Evolutionary conservation across 2,113 vertebrate species (phyloP), one percentile per base, ranked within the genome.

Genomic region (Rhabdornis inornatus): DNA sequence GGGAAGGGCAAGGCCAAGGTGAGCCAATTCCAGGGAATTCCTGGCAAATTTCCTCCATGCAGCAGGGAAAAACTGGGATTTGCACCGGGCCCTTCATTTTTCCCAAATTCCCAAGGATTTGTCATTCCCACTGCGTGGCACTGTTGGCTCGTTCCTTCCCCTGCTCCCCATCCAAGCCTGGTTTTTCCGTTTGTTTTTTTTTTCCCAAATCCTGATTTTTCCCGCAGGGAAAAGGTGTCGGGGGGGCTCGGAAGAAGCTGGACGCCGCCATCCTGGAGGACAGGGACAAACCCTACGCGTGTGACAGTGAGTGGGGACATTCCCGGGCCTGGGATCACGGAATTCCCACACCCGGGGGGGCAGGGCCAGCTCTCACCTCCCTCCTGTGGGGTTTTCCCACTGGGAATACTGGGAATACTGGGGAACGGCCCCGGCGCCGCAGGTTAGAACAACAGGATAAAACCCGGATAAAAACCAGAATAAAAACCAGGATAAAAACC

Each of bases 1-100:
- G 99, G 99, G 90, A 99, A 99, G 95, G 99, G 99, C 31, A 99
- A 99, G 49, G 99, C 99, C 61, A 99, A 99, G 99, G 99, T 99
- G 97, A 96, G 52, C 1, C 1, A 0, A 20, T 52, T 13, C 68
- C 66, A 0, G 22, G 2, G 2, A 10, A 42, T 55, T 15, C 50
- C 37, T 1, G 35, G 39, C 39, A 12, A 40, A 42, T 42, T 42
- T 42, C 42, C 42, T 42, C 6, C 42, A 42, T 16, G 13, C 42
- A 42, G 42, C 16, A 16, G 17, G 42, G 42, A 42, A 42, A 42
- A 42, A 15, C 42, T 17, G 42, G 15, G 42, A 42, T 42, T 42
- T 15, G 42, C 16, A 17, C 16, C 42, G 42, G 16, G 42, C 42
- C 42, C 42, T 17, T 42, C 42, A 16, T 42, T 42, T 17, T 44